A percentile compares a stretch with the other conserved stretches of the same genome.
These are phyloP conservation scores for Heliocidaris tuberculata DNA, from an alignment of 35 echinoderm and acorn worm genomes.

Conservation along the genomic window DNA sequence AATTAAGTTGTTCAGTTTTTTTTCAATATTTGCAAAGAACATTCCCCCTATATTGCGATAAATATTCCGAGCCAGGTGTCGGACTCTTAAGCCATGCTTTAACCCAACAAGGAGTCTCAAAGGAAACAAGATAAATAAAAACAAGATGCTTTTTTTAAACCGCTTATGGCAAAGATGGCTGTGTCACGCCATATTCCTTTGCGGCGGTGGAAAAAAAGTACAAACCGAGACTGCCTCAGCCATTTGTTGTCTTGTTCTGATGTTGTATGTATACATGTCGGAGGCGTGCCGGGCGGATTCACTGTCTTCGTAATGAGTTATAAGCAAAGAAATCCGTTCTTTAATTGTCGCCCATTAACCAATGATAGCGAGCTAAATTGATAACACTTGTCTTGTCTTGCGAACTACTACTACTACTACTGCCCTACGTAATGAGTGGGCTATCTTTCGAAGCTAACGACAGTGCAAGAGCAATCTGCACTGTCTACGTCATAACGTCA, in stretches of 20 bases:
- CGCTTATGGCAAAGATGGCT: background rate
- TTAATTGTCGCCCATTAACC: constrained; percentile 22
- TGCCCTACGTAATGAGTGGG: background rate
- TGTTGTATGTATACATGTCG: background rate
- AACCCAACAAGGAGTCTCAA: background rate
- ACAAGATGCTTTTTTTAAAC: background rate
- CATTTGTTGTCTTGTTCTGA: background rate
- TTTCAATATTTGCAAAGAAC: background rate
- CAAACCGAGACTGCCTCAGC: background rate
- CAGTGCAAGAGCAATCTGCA: background rate
- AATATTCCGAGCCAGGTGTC: background rate
- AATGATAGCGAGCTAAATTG: constrained; percentile 33
- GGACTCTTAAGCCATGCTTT: background rate
- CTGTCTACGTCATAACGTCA: background rate
- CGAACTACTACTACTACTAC: background rate
- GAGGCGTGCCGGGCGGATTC: background rate
- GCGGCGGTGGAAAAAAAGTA: background rate
- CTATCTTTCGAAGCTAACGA: background rate
- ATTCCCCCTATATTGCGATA: background rate
- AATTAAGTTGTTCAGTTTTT: too few species aligned
- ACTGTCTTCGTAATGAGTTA: background rate
- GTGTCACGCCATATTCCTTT: background rate
- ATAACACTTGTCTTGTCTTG: constrained; percentile 12
- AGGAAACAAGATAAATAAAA: background rate
- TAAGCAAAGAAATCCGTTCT: constrained; percentile 3